A percentile compares a stretch with the other conserved stretches of the same genome.
Evolutionary conservation across 1,140 invertebrate species (phyloP).

Genomic region (Trinorchestia longiramus): DNA sequence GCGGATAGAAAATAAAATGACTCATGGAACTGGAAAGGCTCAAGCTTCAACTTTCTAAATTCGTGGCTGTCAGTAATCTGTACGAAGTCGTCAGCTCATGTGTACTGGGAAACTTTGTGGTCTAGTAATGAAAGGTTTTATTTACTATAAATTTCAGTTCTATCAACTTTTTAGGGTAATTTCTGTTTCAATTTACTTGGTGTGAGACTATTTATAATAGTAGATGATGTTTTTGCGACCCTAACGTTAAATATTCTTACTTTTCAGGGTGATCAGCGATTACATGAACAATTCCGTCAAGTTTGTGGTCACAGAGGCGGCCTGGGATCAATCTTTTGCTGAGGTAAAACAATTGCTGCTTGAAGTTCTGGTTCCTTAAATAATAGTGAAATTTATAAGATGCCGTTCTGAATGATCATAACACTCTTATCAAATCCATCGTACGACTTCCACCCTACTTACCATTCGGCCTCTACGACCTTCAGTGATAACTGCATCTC

Average conservation of each 20-base stretch:
- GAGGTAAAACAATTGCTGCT: neutral
- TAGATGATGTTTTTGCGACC: neutral
- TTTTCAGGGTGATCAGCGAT: neutral
- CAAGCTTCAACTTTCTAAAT: no score
- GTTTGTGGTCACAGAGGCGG: conserved; percentile 44
- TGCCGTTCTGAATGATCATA: neutral
- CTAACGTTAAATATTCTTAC: neutral
- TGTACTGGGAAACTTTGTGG: no score
- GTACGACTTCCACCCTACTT: no score
- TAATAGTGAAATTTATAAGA: neutral
- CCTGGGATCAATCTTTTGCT: conserved; percentile 44
- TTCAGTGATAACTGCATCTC: no score
- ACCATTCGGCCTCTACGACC: no score
- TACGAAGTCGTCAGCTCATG: no score
- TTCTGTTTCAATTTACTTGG: neutral
- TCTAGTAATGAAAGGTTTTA: no score
- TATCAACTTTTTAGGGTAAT: neutral
- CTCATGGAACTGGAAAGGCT: no score
- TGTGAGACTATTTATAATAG: neutral
- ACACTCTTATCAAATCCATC: neutral
- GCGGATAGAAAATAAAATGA: no score
- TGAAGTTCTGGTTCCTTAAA: neutral
- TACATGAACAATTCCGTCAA: conserved; percentile 52
- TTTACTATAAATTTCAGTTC: neutral
- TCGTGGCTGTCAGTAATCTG: no score